Evolutionary conservation across 1,140 invertebrate genomes (phyloP).

Genomic region (Paraescarpia echinospica): DNA sequence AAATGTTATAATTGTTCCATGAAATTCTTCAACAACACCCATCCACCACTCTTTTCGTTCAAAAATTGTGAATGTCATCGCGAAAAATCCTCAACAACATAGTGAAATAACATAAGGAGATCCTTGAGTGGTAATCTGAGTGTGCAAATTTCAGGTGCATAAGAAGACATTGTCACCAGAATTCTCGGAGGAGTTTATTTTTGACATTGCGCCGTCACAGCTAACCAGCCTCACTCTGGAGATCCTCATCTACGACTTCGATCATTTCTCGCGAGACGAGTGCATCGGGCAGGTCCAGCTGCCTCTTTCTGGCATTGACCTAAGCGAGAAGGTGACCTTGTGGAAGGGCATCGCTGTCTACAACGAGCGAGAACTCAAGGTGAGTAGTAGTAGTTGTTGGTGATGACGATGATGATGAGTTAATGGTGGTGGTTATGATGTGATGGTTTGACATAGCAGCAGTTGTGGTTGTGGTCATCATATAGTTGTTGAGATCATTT

Average conservation of each 20-base stretch:
- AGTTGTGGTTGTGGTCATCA: no score
- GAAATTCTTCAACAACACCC: no score
- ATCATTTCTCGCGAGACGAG: slow-evolving; percentile 53
- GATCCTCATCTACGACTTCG: slow-evolving; percentile 51
- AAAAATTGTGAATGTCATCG: no score
- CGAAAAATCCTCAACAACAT: not conserved
- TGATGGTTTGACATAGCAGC: no score
- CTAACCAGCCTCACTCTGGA: slow-evolving; percentile 46
- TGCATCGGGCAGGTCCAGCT: slow-evolving; percentile 52
- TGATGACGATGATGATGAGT: not conserved
- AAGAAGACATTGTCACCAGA: slow-evolving; percentile 68
- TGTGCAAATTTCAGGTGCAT: slow-evolving; percentile 55
- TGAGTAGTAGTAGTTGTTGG: slow-evolving; percentile 8
- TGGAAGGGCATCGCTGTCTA: slow-evolving; percentile 50
- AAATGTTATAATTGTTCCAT: no score
- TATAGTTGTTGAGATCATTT: no score
- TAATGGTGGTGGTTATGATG: no score
- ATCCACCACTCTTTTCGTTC: no score
- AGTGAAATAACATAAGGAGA: not conserved
- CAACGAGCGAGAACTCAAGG: slow-evolving; percentile 38
- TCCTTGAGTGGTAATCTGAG: slow-evolving; percentile 49
- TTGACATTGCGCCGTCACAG: slow-evolving; percentile 45
- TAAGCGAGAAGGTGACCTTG: slow-evolving; percentile 36
- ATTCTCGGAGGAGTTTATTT: slow-evolving; percentile 58
- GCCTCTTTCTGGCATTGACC: slow-evolving; percentile 45